Conservation (phyloP, 2,113 vertebrate genomes). For the Hippopotamus amphibius region DNA sequence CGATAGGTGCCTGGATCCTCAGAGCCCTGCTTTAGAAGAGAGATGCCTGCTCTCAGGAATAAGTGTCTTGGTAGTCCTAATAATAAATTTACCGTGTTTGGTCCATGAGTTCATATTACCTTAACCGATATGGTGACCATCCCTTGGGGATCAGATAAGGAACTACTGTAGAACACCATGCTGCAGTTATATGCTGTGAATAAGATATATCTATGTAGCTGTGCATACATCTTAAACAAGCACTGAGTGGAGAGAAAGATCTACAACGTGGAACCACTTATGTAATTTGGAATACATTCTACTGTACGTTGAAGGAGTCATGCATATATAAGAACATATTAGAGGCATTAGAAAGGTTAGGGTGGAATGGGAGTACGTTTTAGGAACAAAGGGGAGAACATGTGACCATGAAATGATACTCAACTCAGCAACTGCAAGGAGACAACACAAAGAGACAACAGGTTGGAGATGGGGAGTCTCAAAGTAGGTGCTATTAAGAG, state of each 20-base stretch:
- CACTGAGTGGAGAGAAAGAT: background rate
- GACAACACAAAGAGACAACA: background rate
- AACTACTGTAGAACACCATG: background rate
- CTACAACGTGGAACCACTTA: background rate
- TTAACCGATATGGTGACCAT: background rate
- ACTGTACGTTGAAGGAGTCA: background rate
- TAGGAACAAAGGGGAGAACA: background rate
- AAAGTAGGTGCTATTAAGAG: background rate
- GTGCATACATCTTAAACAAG: background rate
- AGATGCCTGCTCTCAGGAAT: background rate
- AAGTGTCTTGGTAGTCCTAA: background rate
- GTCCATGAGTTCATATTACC: background rate
- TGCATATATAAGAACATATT: background rate
- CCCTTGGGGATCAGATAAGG: background rate
- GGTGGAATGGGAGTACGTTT: background rate
- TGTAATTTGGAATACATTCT: background rate
- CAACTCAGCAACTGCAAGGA: background rate
- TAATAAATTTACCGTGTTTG: background rate
- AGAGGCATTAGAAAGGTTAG: background rate
- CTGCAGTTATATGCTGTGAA: background rate
- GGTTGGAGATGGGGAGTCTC: background rate
- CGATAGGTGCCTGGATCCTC: background rate
- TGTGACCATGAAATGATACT: background rate
- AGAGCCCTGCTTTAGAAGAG: background rate
- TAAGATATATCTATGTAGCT: background rate